A percentile compares a stretch with the other conserved stretches of the same genome.
Conservation (phyloP, 2,113 vertebrate genomes). For the Platycercus adscitus region DNA sequence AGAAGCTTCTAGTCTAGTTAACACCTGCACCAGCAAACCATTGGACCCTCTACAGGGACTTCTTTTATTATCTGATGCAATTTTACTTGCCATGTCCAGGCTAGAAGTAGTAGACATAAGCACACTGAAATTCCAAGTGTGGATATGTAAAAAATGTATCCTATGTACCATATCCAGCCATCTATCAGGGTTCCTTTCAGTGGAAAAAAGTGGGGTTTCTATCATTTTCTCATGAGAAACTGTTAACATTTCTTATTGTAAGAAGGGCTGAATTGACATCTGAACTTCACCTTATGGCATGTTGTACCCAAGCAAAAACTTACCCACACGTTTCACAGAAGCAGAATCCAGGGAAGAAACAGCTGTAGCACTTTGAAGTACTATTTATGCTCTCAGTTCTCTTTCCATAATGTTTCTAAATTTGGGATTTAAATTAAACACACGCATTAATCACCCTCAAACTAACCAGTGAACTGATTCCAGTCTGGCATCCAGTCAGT, state of each 20-base stretch:
- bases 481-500: background rate
- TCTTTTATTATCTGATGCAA: background rate
- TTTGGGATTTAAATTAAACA: constrained; percentile 2
- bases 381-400: constrained; percentile 9
- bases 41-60: background rate
- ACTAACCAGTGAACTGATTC: background rate
- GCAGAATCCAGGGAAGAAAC: background rate
- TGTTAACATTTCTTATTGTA: background rate
- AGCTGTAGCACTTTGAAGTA: background rate
- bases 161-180: background rate
- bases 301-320: background rate
- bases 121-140: background rate
- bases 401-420: constrained; percentile 1
- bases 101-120: background rate
- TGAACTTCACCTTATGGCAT: background rate
- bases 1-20: background rate
- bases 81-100: background rate
- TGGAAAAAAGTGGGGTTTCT: background rate
- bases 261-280: background rate
- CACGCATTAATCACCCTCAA: background rate
- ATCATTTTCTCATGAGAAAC: background rate
- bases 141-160: background rate
- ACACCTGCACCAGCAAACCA: background rate
- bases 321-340: background rate
- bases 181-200: background rate